A percentile compares a stretch with the other conserved stretches of the same genome.
phyloP scores from a whole-genome alignment of 2,113 vertebrate genomes.

The Emydocephalus ijimae region DNA sequence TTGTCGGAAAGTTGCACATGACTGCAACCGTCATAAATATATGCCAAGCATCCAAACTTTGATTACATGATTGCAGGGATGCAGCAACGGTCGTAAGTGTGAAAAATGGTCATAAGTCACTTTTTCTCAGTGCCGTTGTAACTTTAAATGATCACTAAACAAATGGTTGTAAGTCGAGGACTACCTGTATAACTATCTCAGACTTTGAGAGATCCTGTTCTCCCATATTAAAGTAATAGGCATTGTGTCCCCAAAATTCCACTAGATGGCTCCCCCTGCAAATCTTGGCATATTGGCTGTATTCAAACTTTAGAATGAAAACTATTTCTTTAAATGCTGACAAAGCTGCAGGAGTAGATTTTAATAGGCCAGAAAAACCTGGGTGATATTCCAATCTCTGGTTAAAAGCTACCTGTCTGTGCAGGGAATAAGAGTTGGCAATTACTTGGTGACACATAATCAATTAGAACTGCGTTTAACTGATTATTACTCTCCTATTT shows the following conservation, averaged over 20 bases:
- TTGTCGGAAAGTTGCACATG: too few species aligned
- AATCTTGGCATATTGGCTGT: not conserved
- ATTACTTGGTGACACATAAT: not conserved
- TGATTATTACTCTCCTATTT: not conserved
- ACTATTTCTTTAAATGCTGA: not conserved
- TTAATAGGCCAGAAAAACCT: not conserved
- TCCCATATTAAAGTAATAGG: not conserved
- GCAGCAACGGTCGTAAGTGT: too few species aligned
- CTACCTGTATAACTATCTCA: not conserved
- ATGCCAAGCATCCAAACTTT: too few species aligned
- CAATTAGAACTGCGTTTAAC: not conserved
- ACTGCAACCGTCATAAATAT: too few species aligned
- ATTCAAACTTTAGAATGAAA: not conserved
- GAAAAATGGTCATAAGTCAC: not conserved
- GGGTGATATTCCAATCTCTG: not conserved
- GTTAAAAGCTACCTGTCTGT: not conserved
- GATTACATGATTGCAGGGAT: too few species aligned
- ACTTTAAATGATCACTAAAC: not conserved
- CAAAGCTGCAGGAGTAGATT: not conserved
- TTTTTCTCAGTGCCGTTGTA: not conserved
- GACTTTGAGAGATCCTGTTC: not conserved
- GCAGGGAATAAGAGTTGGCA: not conserved
- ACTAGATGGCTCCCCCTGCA: not conserved
- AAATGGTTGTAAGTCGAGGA: not conserved
- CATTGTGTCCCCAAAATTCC: not conserved